Evolutionary conservation across 37 sponge, comb jelly and placozoan genomes (phyloP), one percentile per base, ranked within the genome.

Genomic region (Tethya wilhelma): DNA sequence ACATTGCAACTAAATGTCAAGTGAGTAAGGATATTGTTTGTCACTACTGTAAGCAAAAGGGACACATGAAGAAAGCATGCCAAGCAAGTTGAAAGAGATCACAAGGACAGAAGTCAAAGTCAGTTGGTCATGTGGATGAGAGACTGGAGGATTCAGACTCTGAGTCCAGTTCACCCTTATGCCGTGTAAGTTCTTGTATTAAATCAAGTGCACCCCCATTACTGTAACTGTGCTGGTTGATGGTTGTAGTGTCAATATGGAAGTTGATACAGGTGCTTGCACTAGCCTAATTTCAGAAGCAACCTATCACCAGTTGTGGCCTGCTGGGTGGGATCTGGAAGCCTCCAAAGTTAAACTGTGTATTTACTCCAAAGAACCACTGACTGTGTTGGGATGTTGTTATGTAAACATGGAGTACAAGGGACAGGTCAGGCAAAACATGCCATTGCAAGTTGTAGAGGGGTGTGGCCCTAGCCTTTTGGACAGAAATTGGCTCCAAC

Each of bases 401-500:
- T 31, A 56, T 53, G 68, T 74, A 20, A 28, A 44, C 14, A 65
- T 78, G 31, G 44, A 12, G 59, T 59, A 71, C 66, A 33, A 63
- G 26, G 38, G 56, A 37, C 71, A 70, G 64, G 59, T 49, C 2
- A 26, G 34, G 25, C n/a, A n/a, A n/a, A 36, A 38, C 9, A 44
- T 53, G 29, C 42, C 45, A 72, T 44, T 86, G 63, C 5, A 71
- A 2, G 70, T 85, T 11, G 87, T 86, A 19, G 41, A 56, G 20
- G 80, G 80, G 23, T 11, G 3, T 8, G 87, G 87, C 9, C 75
- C 87, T 29, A 73, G 66, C 59, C 59, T 86, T 6, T 42, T 86
- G 33, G 87, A 68, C 14, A 62, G 87, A 38, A 45, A 79, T 59
- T 86, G 87, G 87, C 65, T 86, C 33, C 2, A 45, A 6, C 25